A percentile compares a stretch with the other conserved stretches of the same genome.
Evolutionary conservation across 2,797 vertebrate species (phyloP).

Genomic region (Microcaecilia unicolor): DNA sequence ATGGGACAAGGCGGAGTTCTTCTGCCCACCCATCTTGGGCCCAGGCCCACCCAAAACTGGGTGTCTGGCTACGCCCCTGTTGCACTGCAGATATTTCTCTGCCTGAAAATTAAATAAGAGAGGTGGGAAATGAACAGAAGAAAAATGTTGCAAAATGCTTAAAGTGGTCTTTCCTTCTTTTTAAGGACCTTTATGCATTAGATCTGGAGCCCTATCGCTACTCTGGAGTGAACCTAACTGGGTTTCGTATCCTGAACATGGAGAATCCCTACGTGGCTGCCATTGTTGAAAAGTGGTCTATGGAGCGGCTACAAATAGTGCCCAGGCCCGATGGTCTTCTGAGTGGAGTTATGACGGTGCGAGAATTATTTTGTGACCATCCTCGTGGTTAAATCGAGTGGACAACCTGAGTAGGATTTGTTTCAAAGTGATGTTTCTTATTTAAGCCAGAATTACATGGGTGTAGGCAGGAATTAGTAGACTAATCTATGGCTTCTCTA

Average conservation of each 20-base stretch:
- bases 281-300: slow-evolving; percentile 96
- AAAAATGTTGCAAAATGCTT: too few relatives aligned
- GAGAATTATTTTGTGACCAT: slow-evolving; percentile 12
- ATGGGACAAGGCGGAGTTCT: too few relatives aligned
- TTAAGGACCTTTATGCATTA: slow-evolving; percentile 90
- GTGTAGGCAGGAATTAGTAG: too few relatives aligned
- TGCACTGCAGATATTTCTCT: too few relatives aligned
- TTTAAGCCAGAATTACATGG: background rate
- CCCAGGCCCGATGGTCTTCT: slow-evolving; percentile 82
- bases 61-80: too few relatives aligned
- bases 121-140: too few relatives aligned
- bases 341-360: slow-evolving; percentile 96
- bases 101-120: too few relatives aligned
- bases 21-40: too few relatives aligned
- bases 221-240: slow-evolving; percentile 95
- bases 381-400: too few relatives aligned
- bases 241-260: slow-evolving; percentile 93
- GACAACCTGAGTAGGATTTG: too few relatives aligned
- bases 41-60: too few relatives aligned
- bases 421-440: background rate
- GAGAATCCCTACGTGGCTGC: slow-evolving; percentile 88
- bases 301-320: slow-evolving; percentile 77
- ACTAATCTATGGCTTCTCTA: too few relatives aligned
- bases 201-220: slow-evolving; percentile 96
- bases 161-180: slow-evolving; percentile 22